phyloP scores from a whole-genome alignment of 2,797 vertebrate species.

The Sebastes iracundus region DNA sequence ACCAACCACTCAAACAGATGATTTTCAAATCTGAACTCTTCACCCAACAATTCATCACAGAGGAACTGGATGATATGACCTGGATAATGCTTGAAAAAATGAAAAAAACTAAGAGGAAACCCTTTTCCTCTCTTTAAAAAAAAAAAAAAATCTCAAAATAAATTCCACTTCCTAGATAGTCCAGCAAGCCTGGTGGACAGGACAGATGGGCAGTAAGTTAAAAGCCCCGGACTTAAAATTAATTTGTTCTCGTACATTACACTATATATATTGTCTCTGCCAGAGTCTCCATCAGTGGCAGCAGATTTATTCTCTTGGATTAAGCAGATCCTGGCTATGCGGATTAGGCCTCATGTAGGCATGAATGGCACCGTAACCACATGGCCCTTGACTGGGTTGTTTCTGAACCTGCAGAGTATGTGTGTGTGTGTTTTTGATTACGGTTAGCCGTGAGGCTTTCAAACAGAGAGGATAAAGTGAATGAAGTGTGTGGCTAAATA shows the following conservation, averaged over 20 bases:
- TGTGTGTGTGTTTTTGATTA: background rate
- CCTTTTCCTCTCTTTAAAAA: background rate
- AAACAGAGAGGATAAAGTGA: background rate
- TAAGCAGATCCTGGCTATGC: constrained; percentile 44
- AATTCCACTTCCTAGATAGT: background rate
- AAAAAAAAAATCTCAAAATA: background rate
- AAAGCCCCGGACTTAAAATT: background rate
- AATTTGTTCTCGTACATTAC: background rate
- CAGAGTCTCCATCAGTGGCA: background rate
- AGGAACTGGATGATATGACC: background rate
- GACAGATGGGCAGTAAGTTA: constrained; percentile 3
- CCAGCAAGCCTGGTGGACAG: background rate
- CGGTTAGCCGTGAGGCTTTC: background rate
- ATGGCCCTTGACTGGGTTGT: background rate
- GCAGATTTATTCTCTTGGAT: constrained; percentile 50
- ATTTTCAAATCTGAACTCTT: background rate
- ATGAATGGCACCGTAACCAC: constrained; percentile 14
- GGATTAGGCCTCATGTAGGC: constrained; percentile 47
- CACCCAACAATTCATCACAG: background rate
- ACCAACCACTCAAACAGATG: background rate
- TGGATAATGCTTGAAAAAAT: background rate
- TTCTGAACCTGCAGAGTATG: background rate
- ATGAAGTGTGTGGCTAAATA: background rate
- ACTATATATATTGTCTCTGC: background rate
- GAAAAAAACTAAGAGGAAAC: background rate